Evolutionary conservation across 2,113 vertebrate species (phyloP), one percentile per base, ranked within the genome.

Genomic region (Nanorana parkeri): DNA sequence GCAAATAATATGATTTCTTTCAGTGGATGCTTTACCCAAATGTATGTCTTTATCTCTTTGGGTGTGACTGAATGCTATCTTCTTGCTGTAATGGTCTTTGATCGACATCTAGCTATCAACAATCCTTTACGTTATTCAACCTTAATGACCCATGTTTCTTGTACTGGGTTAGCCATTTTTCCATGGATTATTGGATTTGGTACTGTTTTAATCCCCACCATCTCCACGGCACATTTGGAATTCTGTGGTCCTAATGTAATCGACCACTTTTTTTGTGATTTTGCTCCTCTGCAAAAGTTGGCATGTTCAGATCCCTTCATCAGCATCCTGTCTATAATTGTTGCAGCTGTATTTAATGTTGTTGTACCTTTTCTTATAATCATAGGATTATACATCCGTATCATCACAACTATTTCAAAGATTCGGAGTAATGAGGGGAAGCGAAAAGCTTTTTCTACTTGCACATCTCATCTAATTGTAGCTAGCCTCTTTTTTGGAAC

Each of bases 241-340:
- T 88, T 89, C 76, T 90, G 89, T 77, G 87, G 87, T 0, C 77
- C 85, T 16, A 88, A 87, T 60, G 60, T 61, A n/a, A n/a, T n/a
- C n/a, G n/a, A n/a, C n/a, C n/a, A n/a, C n/a, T n/a, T n/a, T n/a
- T n/a, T n/a, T n/a, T 90, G 87, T 83, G 88, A 90, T 69, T 84
- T 85, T 72, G 69, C 68, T n/a, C 86, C 87, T 41, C 84, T 90
- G 4, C 58, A 85, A 15, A 26, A 1, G 4, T 75, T 89, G 81
- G 87, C 87, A 36, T 90, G 87, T 47, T 72, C 84, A 3, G 84
- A 87, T 26, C 84, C 84, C 0, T 84, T 73, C 36, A 13, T 84
- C 72, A 75, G 86, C 55, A 47, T 79, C 24, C 2, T 87, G 10
- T 76, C 85, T 16, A 64, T 15, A 41, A 77, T 15, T 13, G 11